Evolutionary conservation across 2,888 invertebrate genomes (phyloP).

Genomic region (Aquatica leii): DNA sequence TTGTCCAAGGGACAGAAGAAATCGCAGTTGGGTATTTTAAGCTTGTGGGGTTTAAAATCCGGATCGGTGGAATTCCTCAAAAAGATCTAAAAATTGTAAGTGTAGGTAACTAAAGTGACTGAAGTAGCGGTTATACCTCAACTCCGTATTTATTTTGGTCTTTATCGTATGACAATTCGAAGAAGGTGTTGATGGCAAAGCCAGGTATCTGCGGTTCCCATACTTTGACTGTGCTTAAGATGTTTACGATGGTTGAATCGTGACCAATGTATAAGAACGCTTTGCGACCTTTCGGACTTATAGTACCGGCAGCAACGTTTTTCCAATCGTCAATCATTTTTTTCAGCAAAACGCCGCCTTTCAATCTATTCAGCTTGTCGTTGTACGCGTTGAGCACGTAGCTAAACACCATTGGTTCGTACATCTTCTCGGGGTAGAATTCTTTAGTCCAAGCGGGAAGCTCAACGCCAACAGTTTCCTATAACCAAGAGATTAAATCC

Average conservation of each 20-base stretch:
- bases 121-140: too few relatives aligned
- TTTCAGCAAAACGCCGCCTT: constrained; percentile 69
- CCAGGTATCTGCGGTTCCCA: constrained; percentile 73
- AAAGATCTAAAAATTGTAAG: constrained; percentile 10
- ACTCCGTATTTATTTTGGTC: constrained; percentile 63
- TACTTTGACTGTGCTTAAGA: constrained; percentile 70
- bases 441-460: constrained; percentile 70
- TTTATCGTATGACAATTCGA: constrained; percentile 69
- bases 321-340: constrained; percentile 71
- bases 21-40: constrained; percentile 71
- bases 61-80: constrained; percentile 64
- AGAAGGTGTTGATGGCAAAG: constrained; percentile 69
- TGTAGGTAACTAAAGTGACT: too few relatives aligned
- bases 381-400: constrained; percentile 69
- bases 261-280: constrained; percentile 75
- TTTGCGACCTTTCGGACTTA: constrained; percentile 60
- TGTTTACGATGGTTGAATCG: constrained; percentile 75
- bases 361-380: constrained; percentile 67
- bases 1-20: constrained; percentile 68
- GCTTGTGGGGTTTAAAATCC: constrained; percentile 44
- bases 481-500: not conserved
- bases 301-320: constrained; percentile 58
- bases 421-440: constrained; percentile 68
- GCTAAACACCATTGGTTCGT: constrained; percentile 65
- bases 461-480: constrained; percentile 65